A percentile compares a stretch with the other conserved stretches of the same genome.
phyloP scores from a whole-genome alignment of 2,888 invertebrate species.

The Ischnus inquisitorius region DNA sequence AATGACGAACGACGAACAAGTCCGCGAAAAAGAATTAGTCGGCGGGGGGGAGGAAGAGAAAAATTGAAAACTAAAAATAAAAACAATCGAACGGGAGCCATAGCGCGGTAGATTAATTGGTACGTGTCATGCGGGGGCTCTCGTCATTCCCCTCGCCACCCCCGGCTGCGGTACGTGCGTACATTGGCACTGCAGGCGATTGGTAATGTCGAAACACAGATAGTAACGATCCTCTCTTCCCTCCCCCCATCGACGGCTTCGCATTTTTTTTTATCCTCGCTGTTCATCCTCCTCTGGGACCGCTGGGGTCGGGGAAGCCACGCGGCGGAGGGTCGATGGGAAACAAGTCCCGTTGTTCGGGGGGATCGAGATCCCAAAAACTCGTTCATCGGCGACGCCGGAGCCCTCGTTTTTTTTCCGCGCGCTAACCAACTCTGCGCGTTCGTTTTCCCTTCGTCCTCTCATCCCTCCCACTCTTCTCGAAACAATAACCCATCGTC shows the following conservation, averaged over 20 bases:
- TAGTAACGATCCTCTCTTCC: constrained; percentile 13
- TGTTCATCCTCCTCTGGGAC: constrained; percentile 1
- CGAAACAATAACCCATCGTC: constrained; percentile 55
- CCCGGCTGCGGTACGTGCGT: neutral
- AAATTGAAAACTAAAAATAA: constrained; percentile 41
- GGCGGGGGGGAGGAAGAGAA: neutral
- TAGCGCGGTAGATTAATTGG: constrained; percentile 70
- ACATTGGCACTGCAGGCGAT: constrained; percentile 19
- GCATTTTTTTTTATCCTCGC: constrained; percentile 30
- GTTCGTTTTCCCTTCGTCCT: constrained; percentile 34
- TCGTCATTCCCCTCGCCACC: constrained; percentile 47
- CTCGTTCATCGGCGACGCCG: constrained; percentile 20
- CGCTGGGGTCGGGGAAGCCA: constrained; percentile 3
- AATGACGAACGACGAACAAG: neutral
- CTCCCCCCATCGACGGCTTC: constrained; percentile 12
- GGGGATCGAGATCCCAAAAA: constrained; percentile 40
- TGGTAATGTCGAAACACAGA: constrained; percentile 49
- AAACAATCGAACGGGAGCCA: constrained; percentile 13
- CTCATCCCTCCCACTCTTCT: constrained; percentile 36
- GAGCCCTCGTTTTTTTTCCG: constrained; percentile 25
- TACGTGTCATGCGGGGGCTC: constrained; percentile 67
- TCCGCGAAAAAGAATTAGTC: constrained; percentile 6
- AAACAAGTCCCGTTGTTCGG: constrained; percentile 3
- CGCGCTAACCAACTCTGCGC: constrained; percentile 7
- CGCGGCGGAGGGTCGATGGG: neutral